Conservation (phyloP, 2,888 invertebrate species). For the Sympetrum striolatum region DNA sequence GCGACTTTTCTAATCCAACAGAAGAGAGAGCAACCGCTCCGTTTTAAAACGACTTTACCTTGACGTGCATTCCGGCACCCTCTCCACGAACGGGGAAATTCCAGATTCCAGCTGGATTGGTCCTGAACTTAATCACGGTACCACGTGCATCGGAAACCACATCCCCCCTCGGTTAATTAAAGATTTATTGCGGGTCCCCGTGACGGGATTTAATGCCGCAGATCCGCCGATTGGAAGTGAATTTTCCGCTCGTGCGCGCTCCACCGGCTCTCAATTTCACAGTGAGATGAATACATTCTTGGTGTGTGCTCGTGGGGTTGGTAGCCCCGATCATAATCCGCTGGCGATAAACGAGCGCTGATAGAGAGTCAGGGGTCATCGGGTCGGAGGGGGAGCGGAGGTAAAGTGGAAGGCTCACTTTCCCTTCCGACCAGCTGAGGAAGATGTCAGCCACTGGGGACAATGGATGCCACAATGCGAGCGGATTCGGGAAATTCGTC, state of each 20-base stretch:
- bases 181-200: neutral
- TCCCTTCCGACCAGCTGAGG: neutral
- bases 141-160: neutral
- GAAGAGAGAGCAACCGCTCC: neutral
- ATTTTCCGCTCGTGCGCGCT: constrained; percentile 13
- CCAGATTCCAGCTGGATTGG: neutral
- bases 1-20: neutral
- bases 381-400: neutral
- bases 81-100: neutral
- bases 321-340: constrained; percentile 33
- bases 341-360: constrained; percentile 36
- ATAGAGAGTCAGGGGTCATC: constrained; percentile 26
- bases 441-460: neutral
- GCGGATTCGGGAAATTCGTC: neutral
- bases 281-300: constrained; percentile 21
- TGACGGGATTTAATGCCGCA: neutral
- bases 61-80: neutral
- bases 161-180: neutral
- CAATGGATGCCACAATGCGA: neutral
- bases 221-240: neutral
- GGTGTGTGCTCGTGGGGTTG: neutral
- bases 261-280: constrained; percentile 29
- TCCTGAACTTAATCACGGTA: neutral
- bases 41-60: neutral
- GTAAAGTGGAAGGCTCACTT: neutral